These are phyloP conservation scores for Onychostoma macrolepis DNA, from an alignment of 2,113 vertebrate genomes.

Conservation along the genomic window DNA sequence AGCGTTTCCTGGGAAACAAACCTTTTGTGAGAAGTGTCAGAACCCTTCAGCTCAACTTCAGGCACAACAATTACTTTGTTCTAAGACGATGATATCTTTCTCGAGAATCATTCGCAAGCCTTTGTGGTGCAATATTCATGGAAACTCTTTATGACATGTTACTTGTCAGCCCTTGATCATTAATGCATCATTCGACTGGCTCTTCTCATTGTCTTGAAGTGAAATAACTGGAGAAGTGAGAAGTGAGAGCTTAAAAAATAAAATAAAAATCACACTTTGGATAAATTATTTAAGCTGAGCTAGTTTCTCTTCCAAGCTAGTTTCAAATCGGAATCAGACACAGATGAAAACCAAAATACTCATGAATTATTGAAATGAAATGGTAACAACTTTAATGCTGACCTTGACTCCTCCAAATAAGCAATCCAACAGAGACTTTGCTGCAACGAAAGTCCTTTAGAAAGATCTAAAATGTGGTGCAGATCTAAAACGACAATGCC, in stretches of 20 bases:
- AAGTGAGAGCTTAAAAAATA: background rate
- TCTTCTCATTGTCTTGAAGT: conserved; percentile 22
- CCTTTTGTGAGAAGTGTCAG: conserved; percentile 11
- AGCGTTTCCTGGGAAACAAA: conserved; percentile 12
- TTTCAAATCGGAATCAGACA: conserved; percentile 5
- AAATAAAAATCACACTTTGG: conserved; percentile 2
- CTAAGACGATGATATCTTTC: background rate
- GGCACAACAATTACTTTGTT: conserved; percentile 36
- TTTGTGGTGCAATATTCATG: conserved; percentile 11
- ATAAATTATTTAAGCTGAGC: conserved; percentile 22
- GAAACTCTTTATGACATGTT: conserved; percentile 19
- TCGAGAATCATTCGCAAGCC: background rate
- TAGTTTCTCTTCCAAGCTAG: background rate
- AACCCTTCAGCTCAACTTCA: conserved; percentile 25
- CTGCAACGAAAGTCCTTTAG: background rate
- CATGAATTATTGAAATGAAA: conserved; percentile 38
- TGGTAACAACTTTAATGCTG: conserved; percentile 14
- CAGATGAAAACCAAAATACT: conserved; percentile 20
- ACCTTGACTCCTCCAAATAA: conserved; percentile 21
- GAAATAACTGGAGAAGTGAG: conserved; percentile 14
- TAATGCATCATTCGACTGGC: conserved; percentile 20
- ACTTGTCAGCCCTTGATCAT: conserved; percentile 46
- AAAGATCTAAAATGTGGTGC: background rate
- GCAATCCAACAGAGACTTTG: background rate
- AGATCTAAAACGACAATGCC: background rate